These are phyloP conservation scores for Mus spicilegus DNA, from an alignment of 2,113 vertebrate species.

Conservation along the genomic window DNA sequence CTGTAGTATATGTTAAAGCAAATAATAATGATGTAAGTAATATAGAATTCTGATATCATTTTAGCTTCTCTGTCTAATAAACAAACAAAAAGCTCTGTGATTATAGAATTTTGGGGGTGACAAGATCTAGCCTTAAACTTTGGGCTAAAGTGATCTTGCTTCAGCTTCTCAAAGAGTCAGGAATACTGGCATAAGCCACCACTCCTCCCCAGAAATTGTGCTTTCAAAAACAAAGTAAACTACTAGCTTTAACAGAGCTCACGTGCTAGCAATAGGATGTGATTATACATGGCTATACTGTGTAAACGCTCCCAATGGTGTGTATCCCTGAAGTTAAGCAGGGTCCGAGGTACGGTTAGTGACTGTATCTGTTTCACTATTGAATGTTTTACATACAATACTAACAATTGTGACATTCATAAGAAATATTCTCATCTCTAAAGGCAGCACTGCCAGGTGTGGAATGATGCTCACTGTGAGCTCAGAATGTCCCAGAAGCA, in stretches of 20 bases:
- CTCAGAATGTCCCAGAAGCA: conserved; percentile 18
- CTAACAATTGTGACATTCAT: neutral
- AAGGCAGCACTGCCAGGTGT: neutral
- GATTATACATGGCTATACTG: neutral
- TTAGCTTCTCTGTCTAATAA: conserved; percentile 53
- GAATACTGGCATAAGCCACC: too few species aligned
- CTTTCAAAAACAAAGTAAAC: conserved; percentile 31
- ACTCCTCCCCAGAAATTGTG: neutral
- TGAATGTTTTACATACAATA: conserved; percentile 21
- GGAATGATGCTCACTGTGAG: neutral
- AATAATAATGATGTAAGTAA: neutral
- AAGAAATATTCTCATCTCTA: conserved; percentile 53
- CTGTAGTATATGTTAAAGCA: neutral
- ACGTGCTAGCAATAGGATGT: conserved; percentile 24
- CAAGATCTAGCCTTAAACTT: neutral
- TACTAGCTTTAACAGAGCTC: conserved; percentile 44
- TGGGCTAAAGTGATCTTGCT: neutral
- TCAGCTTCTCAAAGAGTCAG: neutral
- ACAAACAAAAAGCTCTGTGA: neutral
- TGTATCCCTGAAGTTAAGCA: neutral
- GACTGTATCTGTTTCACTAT: conserved; percentile 51
- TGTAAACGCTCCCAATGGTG: fast-evolving
- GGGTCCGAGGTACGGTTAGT: neutral
- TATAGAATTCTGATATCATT: conserved; percentile 42
- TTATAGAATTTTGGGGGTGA: neutral